Percentiles rank a stretch among this genome's conserved stretches.
Conservation (phyloP, 30 jellyfish, hydroid and myxozoan species). For the Mastigias papua region DNA sequence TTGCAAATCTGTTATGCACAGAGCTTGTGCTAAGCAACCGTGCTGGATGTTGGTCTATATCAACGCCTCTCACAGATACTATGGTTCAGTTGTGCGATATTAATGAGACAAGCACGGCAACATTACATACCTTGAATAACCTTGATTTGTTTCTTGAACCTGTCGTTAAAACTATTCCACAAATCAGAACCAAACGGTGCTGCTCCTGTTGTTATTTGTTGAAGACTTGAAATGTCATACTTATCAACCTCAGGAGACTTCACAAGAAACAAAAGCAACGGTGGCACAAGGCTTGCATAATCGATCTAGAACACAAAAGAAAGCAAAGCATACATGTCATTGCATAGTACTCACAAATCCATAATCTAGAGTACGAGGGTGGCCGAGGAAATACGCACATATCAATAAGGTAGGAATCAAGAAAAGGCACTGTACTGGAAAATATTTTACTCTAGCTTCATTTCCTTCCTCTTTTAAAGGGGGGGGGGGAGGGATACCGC, state of each 20-base stretch:
- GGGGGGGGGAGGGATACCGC: too few species aligned
- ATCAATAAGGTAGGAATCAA: too few species aligned
- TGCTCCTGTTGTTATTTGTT: constrained; percentile 78
- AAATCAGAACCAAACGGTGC: constrained; percentile 89
- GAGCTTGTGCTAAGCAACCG: too few species aligned
- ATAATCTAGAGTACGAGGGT: not conserved
- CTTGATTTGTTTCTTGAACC: constrained; percentile 25
- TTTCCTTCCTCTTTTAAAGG: too few species aligned
- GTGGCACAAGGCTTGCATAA: constrained; percentile 81
- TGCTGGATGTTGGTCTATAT: too few species aligned
- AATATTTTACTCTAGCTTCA: too few species aligned
- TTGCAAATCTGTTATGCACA: too few species aligned
- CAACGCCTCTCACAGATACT: too few species aligned
- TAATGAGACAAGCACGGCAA: not conserved
- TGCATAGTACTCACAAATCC: not conserved
- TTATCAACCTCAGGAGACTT: constrained; percentile 77
- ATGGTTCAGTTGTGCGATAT: too few species aligned
- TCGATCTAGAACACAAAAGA: constrained; percentile 60
- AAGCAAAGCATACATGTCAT: not conserved
- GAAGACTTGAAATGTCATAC: constrained; percentile 73
- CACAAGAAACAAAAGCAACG: constrained; percentile 80
- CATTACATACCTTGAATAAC: constrained; percentile 65
- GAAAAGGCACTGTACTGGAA: too few species aligned
- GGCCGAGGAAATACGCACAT: too few species aligned
- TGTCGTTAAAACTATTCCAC: constrained; percentile 35